Base-by-base conservation (phyloP, 1,140 invertebrate species). In the Antheraea pernyi region DNA sequence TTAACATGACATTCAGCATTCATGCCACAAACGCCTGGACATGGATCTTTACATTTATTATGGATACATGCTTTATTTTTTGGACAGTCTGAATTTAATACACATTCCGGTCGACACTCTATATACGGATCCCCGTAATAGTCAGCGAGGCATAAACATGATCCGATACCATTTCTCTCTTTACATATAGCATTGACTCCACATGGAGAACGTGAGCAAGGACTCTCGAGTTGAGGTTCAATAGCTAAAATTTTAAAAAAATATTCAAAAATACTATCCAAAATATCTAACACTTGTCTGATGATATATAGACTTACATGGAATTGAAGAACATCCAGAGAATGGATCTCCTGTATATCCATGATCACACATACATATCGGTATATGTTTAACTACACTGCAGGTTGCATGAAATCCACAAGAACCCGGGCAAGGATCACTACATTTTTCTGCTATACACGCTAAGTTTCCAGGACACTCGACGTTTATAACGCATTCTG, bases 181-280 rank as follows among this genome's bases (percentile, higher is more conserved):
- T 96, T 95, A 88, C 97, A 98, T 63, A 95, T 76, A 19, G 96
- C 96, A 89, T 97, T 97, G 6, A 95, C 93, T n/a, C 97, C 97
- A 87, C 97, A 97, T 13, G 97, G 97, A 60, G 94, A 95, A 59
- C 93, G 93, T 60, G 89, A 81, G 81, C 95, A 96, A 10, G 95
- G 95, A 81, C 93, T 93, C 70, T 88, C 91, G 64, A 91, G 73
- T 81, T 86, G 91, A 60, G 83, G 81, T 77, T 90, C 90, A 39
- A 89, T 85, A 19, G 77, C 89, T 92, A 86, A 68, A 86, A 86
- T 18, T 70, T 72, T 58, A 30, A 65, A 67, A 59, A 59, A 53
- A 46, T 3, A 58, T 16, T 68, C 42, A 67, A 18, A 65, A 19
- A 65, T 19, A 9, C 11, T 11, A 19, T 46, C 39, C 11, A 18